Evolutionary conservation across 2,888 invertebrate genomes (phyloP).

Genomic region (Hemistola chrysoprasaria): DNA sequence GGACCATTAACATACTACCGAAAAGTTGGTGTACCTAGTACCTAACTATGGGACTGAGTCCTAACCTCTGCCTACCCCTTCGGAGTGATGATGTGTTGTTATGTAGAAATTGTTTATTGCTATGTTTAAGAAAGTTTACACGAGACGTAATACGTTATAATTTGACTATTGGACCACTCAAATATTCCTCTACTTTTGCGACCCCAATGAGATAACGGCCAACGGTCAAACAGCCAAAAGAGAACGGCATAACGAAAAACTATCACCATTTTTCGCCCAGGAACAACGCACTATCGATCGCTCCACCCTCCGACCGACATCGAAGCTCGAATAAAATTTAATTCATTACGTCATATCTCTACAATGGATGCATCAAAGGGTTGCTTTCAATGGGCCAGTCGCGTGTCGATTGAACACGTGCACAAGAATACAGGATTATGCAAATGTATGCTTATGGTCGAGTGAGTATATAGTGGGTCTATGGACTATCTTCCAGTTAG

Average conservation of each 20-base stretch:
- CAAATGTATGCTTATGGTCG: constrained; percentile 47
- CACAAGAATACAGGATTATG: constrained; percentile 50
- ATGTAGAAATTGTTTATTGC: no score
- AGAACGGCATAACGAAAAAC: constrained; percentile 2
- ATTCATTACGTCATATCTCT: constrained; percentile 44
- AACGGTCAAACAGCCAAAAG: not conserved
- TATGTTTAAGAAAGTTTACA: no score
- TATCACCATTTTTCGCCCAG: constrained; percentile 8
- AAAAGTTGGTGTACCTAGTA: no score
- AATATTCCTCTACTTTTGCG: no score
- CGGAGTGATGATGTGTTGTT: no score
- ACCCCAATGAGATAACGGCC: no score
- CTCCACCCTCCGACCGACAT: constrained; percentile 14
- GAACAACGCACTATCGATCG: constrained; percentile 16
- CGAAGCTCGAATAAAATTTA: constrained; percentile 40
- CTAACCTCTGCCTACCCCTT: no score
- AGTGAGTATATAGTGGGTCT: constrained; percentile 23
- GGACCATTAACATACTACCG: no score
- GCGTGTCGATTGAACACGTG: constrained; percentile 54
- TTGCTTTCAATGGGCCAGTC: constrained; percentile 45
- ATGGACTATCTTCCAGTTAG: constrained; percentile 6
- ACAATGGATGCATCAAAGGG: constrained; percentile 52
- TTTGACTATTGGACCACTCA: no score
- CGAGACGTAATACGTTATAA: no score
- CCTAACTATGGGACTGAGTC: no score